Evolutionary conservation across 2,888 invertebrate species (phyloP).

Genomic region (Drosophila robusta): DNA sequence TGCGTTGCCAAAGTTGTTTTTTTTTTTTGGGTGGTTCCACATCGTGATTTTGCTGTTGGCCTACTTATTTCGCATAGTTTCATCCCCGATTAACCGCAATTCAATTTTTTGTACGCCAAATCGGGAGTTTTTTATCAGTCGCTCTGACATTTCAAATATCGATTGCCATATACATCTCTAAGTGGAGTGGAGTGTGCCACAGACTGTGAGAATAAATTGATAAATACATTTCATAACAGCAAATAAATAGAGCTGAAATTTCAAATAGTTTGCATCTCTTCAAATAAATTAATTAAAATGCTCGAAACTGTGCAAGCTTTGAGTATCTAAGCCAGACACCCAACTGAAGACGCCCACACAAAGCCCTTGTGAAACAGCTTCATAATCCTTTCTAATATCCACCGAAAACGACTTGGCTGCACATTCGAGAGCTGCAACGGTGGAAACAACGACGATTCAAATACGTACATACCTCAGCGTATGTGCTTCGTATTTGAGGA

Average conservation of each 20-base stretch:
- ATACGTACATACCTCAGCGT: neutral
- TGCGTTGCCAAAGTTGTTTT: constrained; percentile 11
- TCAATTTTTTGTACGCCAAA: constrained; percentile 19
- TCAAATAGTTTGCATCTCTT: constrained; percentile 18
- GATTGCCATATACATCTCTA: constrained; percentile 25
- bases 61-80: constrained; percentile 40
- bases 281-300: constrained; percentile 32
- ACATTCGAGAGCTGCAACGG: constrained; percentile 34
- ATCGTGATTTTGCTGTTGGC: constrained; percentile 37
- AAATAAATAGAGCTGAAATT: neutral
- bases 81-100: constrained; percentile 43
- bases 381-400: constrained; percentile 34
- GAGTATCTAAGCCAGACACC: constrained; percentile 8
- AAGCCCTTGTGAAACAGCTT: neutral
- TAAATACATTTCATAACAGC: constrained; percentile 11
- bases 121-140: constrained; percentile 19
- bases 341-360: too few species aligned
- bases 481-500: constrained; percentile 4
- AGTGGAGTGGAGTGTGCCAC: neutral
- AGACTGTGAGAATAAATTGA: neutral
- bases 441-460: constrained; percentile 26
- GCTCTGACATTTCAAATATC: constrained; percentile 29
- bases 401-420: constrained; percentile 47
- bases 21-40: constrained; percentile 13
- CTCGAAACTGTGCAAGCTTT: constrained; percentile 3